Evolutionary conservation across 2,797 vertebrate species (phyloP).

Genomic region (Zalophus californianus): DNA sequence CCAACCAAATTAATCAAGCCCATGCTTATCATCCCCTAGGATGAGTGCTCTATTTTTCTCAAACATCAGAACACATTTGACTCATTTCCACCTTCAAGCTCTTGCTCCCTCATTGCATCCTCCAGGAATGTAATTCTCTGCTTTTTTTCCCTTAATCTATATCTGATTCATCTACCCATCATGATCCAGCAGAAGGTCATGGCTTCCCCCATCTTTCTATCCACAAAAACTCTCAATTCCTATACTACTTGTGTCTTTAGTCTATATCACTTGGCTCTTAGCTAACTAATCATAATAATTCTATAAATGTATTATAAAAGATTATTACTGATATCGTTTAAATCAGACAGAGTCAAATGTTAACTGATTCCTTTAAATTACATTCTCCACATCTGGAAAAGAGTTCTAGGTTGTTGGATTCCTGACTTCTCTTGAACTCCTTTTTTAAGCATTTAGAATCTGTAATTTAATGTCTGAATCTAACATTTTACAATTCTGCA

Average conservation of each 20-base stretch:
- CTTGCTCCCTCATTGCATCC: background rate
- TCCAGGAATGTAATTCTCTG: background rate
- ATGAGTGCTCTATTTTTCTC: background rate
- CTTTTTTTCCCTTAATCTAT: background rate
- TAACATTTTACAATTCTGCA: constrained; percentile 32
- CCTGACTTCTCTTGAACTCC: background rate
- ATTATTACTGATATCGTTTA: background rate
- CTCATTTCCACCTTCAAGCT: background rate
- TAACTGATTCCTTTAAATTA: constrained; percentile 39
- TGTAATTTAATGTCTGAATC: background rate
- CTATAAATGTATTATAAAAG: background rate
- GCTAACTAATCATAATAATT: background rate
- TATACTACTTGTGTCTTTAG: background rate
- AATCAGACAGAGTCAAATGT: background rate
- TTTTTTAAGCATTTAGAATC: constrained; percentile 18
- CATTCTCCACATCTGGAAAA: background rate
- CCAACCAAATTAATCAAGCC: background rate
- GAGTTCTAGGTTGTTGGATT: background rate
- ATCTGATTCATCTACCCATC: background rate
- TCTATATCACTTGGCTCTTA: background rate
- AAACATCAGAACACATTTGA: background rate
- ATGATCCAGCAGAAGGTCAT: background rate
- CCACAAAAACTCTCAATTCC: background rate
- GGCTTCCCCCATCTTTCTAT: background rate
- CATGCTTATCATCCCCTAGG: background rate